phyloP scores from a whole-genome alignment of 2,888 invertebrate genomes.

The Perdita meconis region DNA sequence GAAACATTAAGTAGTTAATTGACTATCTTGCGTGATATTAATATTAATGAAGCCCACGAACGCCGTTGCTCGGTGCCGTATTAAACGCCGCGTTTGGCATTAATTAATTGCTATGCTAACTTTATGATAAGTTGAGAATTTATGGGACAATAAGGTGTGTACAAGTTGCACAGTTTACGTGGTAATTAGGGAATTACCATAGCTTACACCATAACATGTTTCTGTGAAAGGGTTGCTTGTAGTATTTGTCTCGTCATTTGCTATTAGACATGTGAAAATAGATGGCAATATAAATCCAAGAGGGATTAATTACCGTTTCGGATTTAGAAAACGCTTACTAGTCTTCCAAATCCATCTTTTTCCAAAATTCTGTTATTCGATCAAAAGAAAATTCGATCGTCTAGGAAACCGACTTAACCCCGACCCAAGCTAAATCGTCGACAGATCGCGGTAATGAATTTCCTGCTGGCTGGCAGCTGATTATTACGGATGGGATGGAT shows the following conservation, averaged over 20 bases:
- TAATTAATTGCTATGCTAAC: slow-evolving; percentile 44
- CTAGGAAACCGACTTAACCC: slow-evolving; percentile 19
- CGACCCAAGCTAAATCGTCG: slow-evolving; percentile 60
- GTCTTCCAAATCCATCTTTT: background rate
- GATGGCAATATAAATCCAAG: background rate
- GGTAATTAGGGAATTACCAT: slow-evolving; percentile 8
- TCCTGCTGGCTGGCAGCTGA: slow-evolving; percentile 64
- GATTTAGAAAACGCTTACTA: background rate
- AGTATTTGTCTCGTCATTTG: background rate
- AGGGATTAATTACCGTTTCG: background rate
- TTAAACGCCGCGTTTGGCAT: slow-evolving; percentile 15
- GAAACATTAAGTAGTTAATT: slow-evolving; percentile 14
- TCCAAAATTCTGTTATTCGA: background rate
- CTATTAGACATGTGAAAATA: background rate
- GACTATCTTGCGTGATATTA: slow-evolving; percentile 27
- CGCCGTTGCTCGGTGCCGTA: background rate
- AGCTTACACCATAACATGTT: background rate
- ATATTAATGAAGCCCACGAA: slow-evolving; percentile 40
- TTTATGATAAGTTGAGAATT: slow-evolving; percentile 36
- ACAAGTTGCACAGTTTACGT: slow-evolving; percentile 14
- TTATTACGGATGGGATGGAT: slow-evolving; percentile 69
- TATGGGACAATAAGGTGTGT: slow-evolving; percentile 25
- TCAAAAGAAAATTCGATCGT: background rate
- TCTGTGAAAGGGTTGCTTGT: background rate
- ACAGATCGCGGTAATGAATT: slow-evolving; percentile 64